Evolutionary conservation across 2,888 invertebrate genomes (phyloP), one percentile per base, ranked within the genome.

Genomic region (Drosophila leonis): DNA sequence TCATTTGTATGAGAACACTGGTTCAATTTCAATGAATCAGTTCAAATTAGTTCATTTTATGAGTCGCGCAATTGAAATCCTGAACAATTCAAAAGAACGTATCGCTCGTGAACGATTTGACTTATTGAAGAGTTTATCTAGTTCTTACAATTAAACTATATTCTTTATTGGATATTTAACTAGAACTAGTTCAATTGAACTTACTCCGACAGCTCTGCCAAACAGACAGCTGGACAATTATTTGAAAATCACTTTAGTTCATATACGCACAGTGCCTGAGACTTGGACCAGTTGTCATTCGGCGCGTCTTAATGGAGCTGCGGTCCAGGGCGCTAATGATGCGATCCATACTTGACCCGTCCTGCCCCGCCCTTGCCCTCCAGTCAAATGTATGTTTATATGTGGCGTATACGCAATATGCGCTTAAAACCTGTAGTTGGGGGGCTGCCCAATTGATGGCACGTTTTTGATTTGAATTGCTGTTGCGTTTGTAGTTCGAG

Each of bases 231-330:
- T 59, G 67, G 42, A 71, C 76, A 78, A 33, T 33, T 75, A 88
- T 88, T 88, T 83, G 90, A 87, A 87, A 87, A 87, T 87, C 90
- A 87, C 90, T 87, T 90, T 90, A 87, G 73, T 84, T 80, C 88
- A 87, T 83, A 89, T 80, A 72, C 74, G 75, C 59, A 64, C 75
- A 57, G 46, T 60, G 80, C 67, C 83, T 83, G 83, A 75, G 83
- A 83, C 86, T 86, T 78, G 72, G 66, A 72, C 85, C 88, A 88
- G 90, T 87, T 89, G 85, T 85, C 86, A 90, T 82, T 84, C 77
- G 82, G 65, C 70, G 62, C 46, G 56, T 63, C 75, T 81, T 80
- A 80, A 80, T 80, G 78, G 80, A 70, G 57, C 72, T 65, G 75
- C 65, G 76, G 78, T 66, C 76, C 81, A 75, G 79, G 81, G 88